Evolutionary conservation across 2,888 invertebrate genomes (phyloP).

Genomic region (Caenorhabditis doughertyi): DNA sequence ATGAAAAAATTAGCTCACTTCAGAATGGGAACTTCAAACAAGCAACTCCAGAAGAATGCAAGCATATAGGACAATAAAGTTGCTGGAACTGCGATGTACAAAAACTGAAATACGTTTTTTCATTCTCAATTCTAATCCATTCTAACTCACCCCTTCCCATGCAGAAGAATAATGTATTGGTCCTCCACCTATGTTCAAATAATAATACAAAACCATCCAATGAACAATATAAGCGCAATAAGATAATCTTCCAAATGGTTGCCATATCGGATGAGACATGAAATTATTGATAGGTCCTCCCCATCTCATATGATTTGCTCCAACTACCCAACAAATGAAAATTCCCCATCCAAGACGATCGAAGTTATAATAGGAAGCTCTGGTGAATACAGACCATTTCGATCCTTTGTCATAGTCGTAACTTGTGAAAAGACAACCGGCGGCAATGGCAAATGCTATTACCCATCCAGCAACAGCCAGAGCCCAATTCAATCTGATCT

Average conservation of each 20-base stretch:
- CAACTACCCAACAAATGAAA: too few relatives aligned
- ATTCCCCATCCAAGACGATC: slow-evolving; percentile 83
- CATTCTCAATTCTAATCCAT: too few relatives aligned
- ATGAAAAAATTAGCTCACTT: slow-evolving; percentile 15
- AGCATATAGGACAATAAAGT: slow-evolving; percentile 32
- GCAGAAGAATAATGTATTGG: slow-evolving; percentile 42
- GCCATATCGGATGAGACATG: slow-evolving; percentile 89
- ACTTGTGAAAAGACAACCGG: background rate
- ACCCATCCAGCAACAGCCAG: background rate
- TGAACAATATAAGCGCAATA: slow-evolving; percentile 91
- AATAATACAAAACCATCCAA: slow-evolving; percentile 56
- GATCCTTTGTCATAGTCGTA: background rate
- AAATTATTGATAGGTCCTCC: too few relatives aligned
- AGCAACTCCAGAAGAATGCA: slow-evolving; percentile 61
- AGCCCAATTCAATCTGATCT: background rate
- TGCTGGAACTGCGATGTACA: slow-evolving; percentile 32
- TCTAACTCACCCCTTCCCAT: slow-evolving; percentile 44
- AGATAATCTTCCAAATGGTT: slow-evolving; percentile 92
- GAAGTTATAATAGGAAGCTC: slow-evolving; percentile 63
- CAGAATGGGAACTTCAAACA: slow-evolving; percentile 51
- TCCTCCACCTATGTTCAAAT: slow-evolving; percentile 43
- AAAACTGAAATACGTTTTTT: slow-evolving; percentile 26
- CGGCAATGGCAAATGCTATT: background rate
- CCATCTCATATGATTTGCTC: too few relatives aligned
- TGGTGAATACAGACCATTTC: background rate